These are phyloP conservation scores for Lagodon rhomboides DNA, from an alignment of 2,797 vertebrate species.

Conservation along the genomic window DNA sequence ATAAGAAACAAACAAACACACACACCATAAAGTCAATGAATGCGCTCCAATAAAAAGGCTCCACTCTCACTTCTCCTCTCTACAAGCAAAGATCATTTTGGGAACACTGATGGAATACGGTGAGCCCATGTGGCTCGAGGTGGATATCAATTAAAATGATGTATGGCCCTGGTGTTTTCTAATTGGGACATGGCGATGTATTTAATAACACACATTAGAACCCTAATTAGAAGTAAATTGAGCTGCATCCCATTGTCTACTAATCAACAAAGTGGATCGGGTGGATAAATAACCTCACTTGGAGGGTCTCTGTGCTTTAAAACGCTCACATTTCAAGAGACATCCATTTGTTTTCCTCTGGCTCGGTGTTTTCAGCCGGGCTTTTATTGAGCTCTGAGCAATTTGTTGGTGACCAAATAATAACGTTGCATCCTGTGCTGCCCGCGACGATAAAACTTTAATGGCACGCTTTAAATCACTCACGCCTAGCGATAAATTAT, in stretches of 20 bases:
- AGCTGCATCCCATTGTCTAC: slow-evolving; percentile 82
- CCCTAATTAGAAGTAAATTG: slow-evolving; percentile 87
- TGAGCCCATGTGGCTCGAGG: slow-evolving; percentile 77
- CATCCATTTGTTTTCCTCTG: slow-evolving; percentile 41
- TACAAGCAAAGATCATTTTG: slow-evolving; percentile 72
- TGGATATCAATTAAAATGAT: slow-evolving; percentile 89
- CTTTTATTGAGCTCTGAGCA: slow-evolving; percentile 19
- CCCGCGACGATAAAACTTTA: not conserved
- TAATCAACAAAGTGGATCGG: slow-evolving; percentile 75
- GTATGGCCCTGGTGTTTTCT: slow-evolving; percentile 81
- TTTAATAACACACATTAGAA: slow-evolving; percentile 88
- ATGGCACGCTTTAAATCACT: not conserved
- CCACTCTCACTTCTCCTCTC: slow-evolving; percentile 40
- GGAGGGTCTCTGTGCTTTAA: slow-evolving; percentile 39
- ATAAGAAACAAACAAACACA: not conserved
- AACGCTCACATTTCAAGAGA: slow-evolving; percentile 38
- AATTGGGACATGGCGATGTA: slow-evolving; percentile 88
- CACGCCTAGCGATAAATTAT: slow-evolving; percentile 2
- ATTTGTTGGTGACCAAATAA: slow-evolving; percentile 13
- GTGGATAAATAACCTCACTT: slow-evolving; percentile 75
- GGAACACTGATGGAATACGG: slow-evolving; percentile 74
- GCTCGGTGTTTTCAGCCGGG: slow-evolving; percentile 12
- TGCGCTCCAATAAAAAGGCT: slow-evolving; percentile 60
- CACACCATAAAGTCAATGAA: slow-evolving; percentile 55
- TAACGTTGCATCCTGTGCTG: not conserved